Conservation (phyloP, 2,113 vertebrate genomes). For the Noturus placidus region DNA sequence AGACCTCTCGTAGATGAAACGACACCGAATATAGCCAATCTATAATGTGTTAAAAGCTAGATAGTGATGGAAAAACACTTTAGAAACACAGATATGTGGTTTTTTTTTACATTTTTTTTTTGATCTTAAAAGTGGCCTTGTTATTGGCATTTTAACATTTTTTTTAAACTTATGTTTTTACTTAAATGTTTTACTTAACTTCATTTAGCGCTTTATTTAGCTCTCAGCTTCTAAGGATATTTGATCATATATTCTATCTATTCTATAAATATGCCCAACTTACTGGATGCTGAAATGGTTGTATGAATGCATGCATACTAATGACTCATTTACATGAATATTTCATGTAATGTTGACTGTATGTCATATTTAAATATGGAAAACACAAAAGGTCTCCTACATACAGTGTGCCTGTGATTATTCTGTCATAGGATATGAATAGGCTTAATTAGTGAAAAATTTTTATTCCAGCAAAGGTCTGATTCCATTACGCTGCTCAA, state of each 20-base stretch:
- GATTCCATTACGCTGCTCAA: not conserved
- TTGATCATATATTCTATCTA: not conserved
- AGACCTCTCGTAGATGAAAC: not conserved
- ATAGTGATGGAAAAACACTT: not conserved
- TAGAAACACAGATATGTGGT: not conserved
- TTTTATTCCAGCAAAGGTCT: not conserved
- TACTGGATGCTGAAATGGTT: not conserved
- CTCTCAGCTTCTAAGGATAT: not conserved
- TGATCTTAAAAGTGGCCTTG: not conserved
- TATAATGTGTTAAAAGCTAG: not conserved
- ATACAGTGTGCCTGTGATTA: not conserved
- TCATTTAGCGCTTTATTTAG: not conserved
- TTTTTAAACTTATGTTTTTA: not conserved
- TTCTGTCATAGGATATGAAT: not conserved
- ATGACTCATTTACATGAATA: not conserved
- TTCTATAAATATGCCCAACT: not conserved
- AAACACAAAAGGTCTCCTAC: not conserved
- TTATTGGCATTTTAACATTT: not conserved
- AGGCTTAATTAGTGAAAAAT: not conserved
- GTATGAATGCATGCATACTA: not conserved
- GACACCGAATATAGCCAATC: not conserved
- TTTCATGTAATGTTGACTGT: not conserved
- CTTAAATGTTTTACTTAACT: no score
- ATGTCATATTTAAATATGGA: conserved; percentile 1
- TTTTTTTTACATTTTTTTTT: no score